Base-by-base conservation (phyloP, 1,140 invertebrate species). In the Matsumurasca onukii region DNA sequence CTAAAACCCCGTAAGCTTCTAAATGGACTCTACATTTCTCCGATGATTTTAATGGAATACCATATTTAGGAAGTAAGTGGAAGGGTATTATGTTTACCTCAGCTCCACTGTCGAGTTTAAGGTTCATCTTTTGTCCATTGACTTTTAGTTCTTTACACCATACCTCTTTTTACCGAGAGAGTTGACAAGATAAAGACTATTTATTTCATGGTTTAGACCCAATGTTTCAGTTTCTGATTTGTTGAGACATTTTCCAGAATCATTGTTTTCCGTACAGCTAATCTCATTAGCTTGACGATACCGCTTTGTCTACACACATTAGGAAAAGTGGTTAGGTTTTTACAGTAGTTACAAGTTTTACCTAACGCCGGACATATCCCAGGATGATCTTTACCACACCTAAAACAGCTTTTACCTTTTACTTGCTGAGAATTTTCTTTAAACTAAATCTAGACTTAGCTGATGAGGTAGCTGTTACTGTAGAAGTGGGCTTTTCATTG, bases 61-160 rank as follows among this genome's bases (percentile, higher is more conserved):
- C n/a, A 61, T 61, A 61, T 61, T 61, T 61, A 76, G 79, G 0
- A 80, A 80, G 52, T 77, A n/a, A 80, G 61, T 78, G 80, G 15
- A 78, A 81, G 17, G 79, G 77, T 67, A 77, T 76, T 17, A 73
- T 67, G 69, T 61, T 61, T n/a, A n/a, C n/a, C n/a, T n/a, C n/a
- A n/a, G n/a, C n/a, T n/a, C n/a, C n/a, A n/a, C n/a, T n/a, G n/a
- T 67, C 24, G 15, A 55, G 22, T 34, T 55, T 51, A 45, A 68
- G 24, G 45, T 68, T 51, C 51, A 34, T 45, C 52, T 65, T 31
- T 49, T 52, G 17, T 25, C 12, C 61, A 52, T 39, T 34, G 65
- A 64, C 17, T 67, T 30, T 34, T 48, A 48, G 70, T 30, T 71
- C 64, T 66, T 51, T 45, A 22, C 30, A n/a, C 39, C 31, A 62